These are phyloP conservation scores for Passer montanus DNA, from an alignment of 2,113 vertebrate species.

Conservation along the genomic window DNA sequence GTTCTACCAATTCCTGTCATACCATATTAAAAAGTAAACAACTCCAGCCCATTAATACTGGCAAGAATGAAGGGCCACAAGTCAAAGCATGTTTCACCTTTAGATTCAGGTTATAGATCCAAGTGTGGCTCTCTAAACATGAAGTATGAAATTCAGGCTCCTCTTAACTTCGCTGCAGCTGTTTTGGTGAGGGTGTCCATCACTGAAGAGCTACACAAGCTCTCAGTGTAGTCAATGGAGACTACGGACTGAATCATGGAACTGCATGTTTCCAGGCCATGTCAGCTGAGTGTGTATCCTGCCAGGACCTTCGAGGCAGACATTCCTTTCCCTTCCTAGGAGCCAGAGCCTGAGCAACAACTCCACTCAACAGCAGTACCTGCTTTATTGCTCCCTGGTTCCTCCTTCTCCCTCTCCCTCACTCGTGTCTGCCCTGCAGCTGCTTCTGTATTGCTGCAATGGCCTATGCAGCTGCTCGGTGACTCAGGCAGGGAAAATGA, in stretches of 20 bases:
- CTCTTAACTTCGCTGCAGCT: neutral
- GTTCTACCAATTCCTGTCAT: neutral
- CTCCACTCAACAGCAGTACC: neutral
- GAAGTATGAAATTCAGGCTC: neutral
- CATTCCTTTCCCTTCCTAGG: neutral
- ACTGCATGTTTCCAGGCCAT: neutral
- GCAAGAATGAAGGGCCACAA: neutral
- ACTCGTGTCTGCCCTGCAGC: neutral
- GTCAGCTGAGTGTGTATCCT: neutral
- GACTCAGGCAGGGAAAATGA: neutral
- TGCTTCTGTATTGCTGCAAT: neutral
- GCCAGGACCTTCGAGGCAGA: neutral
- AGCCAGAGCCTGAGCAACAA: neutral
- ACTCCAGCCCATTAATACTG: neutral
- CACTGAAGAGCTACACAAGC: neutral
- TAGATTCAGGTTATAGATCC: neutral
- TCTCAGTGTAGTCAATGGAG: neutral
- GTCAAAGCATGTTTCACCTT: neutral
- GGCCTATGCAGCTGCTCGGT: neutral
- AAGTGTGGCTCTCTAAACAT: neutral
- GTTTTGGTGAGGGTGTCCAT: neutral
- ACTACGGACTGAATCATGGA: rapidly evolving
- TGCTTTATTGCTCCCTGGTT: neutral
- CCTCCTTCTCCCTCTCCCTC: neutral
- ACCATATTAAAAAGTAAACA: neutral